Base-by-base conservation (phyloP, 2,888 invertebrate species). In the Caenorhabditis virilis region DNA sequence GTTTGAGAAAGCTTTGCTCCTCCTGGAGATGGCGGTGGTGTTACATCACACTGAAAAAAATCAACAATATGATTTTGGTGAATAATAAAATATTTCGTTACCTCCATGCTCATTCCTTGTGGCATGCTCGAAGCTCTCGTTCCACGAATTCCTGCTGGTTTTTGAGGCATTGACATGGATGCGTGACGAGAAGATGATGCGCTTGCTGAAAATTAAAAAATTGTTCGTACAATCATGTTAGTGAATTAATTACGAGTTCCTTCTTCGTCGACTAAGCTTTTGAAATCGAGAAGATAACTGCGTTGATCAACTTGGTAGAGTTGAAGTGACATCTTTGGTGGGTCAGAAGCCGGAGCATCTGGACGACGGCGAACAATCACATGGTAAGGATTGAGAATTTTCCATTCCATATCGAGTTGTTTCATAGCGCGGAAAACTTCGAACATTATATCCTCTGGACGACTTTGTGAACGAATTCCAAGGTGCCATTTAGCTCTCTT, bases 371-470 rank as follows among this genome's bases (percentile, higher is more conserved):
- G 89, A 0, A 95, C 97, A 78, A 94, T 88, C 33, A 98, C 94
- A 84, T 95, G 95, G 78, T 86, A 99, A 0, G 94, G 91, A 86
- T 95, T 98, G 72, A 98, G 91, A 48, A 95, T 91, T 86, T 95
- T 97, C 98, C 98, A 99, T 85, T 98, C 95, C 86, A 94, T 97
- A 86, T 93, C 91, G 9, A 99, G 88, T 1, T 92, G 91, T 85
- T 95, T 95, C 98, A 99, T 98, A 0, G 98, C 98, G 71, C 95
- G 65, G 53, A 65, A 65, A 0, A 99, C 98, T 86, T 99, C 98
- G 85, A 94, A 90, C 98, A 99, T 99, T 53, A 99, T 99, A 85
- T 99, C 98, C 84, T 93, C 93, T 52, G 98, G 98, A 84, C 95
- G 94, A 84, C 95, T 95, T 84, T 99, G 98, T 5, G 97, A 98